Evolutionary conservation across 2,797 vertebrate species (phyloP).

Genomic region (Sebastes goodei): DNA sequence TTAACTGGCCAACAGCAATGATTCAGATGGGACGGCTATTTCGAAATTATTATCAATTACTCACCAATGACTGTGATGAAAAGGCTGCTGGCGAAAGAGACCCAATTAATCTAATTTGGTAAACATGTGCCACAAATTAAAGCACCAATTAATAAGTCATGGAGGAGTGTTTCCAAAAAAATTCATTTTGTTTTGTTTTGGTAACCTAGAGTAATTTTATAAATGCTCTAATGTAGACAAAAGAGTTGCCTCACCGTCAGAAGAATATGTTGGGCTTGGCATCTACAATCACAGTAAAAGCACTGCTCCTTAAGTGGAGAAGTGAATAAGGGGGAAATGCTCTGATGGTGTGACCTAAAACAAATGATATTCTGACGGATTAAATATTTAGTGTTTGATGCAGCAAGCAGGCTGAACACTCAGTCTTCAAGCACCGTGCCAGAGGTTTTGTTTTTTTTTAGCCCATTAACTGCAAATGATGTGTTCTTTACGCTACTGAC

Average conservation of each 20-base stretch:
- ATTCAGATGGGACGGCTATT: neutral
- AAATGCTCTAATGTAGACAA: neutral
- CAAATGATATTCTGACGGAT: neutral
- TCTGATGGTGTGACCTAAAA: neutral
- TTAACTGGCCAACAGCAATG: neutral
- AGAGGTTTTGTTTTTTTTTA: constrained; percentile 19
- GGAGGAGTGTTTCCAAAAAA: constrained; percentile 3
- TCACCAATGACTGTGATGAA: neutral
- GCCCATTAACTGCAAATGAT: neutral
- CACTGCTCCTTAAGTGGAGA: neutral
- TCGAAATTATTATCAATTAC: neutral
- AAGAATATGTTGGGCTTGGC: neutral
- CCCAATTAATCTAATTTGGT: constrained; percentile 9
- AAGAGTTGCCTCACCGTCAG: neutral
- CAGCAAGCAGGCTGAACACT: neutral
- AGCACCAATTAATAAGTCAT: neutral
- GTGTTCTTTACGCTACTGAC: neutral
- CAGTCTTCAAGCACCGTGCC: neutral
- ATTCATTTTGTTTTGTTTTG: neutral
- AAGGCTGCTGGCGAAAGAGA: neutral
- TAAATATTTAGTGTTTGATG: neutral
- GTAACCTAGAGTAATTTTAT: neutral
- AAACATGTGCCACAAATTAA: constrained; percentile 34
- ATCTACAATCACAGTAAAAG: neutral
- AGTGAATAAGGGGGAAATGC: too few relatives aligned